These are phyloP conservation scores for Myoxocephalus aenaeus DNA, from an alignment of 2,797 vertebrate genomes.

Conservation along the genomic window DNA sequence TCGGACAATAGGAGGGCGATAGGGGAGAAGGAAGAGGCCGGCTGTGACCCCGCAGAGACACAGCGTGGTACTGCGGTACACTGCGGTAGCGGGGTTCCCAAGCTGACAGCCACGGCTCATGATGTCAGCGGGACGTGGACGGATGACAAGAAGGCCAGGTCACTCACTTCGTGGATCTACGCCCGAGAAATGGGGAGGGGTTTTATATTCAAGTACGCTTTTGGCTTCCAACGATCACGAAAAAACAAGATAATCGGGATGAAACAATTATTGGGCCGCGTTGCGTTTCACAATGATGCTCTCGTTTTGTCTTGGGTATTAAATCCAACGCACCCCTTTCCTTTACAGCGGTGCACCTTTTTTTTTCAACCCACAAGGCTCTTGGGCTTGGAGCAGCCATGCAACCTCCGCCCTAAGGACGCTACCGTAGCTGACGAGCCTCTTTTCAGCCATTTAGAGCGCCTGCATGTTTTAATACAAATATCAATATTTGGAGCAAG, in stretches of 20 bases:
- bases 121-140: too few species aligned
- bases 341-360: too few species aligned
- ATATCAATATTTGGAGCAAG: background rate
- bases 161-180: background rate
- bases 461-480: background rate
- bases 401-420: too few species aligned
- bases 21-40: background rate
- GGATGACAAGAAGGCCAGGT: background rate
- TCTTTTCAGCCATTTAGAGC: background rate
- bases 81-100: constrained; percentile 3
- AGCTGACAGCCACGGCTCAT: constrained; percentile 3
- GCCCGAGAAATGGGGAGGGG: background rate
- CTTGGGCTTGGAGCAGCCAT: too few species aligned
- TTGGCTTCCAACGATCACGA: background rate
- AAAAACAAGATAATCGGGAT: background rate
- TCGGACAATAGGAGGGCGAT: background rate
- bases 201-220: background rate
- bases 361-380: too few species aligned
- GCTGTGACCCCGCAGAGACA: constrained; percentile 8
- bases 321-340: background rate
- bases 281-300: background rate
- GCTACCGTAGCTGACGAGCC: too few species aligned
- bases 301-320: background rate
- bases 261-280: background rate
- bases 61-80: background rate